Base-by-base conservation (phyloP, 2,797 vertebrate species). In the Hylomyscus alleni region DNA sequence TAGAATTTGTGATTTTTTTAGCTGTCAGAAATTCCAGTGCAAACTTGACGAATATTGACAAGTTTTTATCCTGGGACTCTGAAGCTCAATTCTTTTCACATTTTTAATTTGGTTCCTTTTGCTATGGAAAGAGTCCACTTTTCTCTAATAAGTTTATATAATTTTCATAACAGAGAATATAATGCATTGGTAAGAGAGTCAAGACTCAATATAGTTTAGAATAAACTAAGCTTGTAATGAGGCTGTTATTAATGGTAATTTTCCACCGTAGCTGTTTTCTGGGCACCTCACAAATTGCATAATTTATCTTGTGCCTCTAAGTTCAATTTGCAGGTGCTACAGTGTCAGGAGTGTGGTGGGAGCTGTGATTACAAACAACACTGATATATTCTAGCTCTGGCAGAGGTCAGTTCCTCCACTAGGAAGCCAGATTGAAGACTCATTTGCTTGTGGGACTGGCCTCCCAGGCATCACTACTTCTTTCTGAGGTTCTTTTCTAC, bases 31-130 rank as follows among this genome's bases (percentile, higher is more conserved):
- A 97, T 84, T 96, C 97, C 94, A 93, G 92, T 87, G 93, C 67
- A 24, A 34, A 90, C 97, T 98, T 98, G 14, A 97, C 97, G 96
- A 95, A 83, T 95, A 97, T 85, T 78, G 82, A 96, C 96, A 95
- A 96, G 87, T 60, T 54, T 93, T 95, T 58, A 91, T 92, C 58
- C 73, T 15, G 2, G 44, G 37, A 96, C 82, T 96, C 67, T 78
- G 89, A 93, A 97, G 0, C 31, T 87, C 80, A 83, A 88, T 83
- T 96, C 83, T 76, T 90, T 86, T 60, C 37, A 31, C 8, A 34
- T 83, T 76, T 52, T 83, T 44, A 13, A 88, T 95, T 86, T 91
- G 52, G 76, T 89, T 84, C 58, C 14, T 90, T 95, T 44, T 97
- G 78, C 47, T 96, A 73, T 69, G 75, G 6, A 86, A 95, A 96